A percentile compares a stretch with the other conserved stretches of the same genome.
phyloP scores from a whole-genome alignment of 37 sponge, comb jelly and placozoan species.

The Amphimedon queenslandica region DNA sequence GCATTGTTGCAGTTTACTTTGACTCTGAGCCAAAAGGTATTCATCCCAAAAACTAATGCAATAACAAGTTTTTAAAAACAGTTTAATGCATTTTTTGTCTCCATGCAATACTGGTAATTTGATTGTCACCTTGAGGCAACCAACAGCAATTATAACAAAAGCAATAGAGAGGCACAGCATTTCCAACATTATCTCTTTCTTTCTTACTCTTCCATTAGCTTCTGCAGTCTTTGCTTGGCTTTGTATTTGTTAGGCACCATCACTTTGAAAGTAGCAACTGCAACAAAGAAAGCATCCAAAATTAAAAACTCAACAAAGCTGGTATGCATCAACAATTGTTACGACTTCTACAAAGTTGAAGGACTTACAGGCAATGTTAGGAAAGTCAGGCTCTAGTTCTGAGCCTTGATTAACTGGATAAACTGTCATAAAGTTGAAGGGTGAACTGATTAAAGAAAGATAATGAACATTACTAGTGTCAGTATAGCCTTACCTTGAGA shows the following conservation, averaged over 20 bases:
- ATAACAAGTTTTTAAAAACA: too few species aligned
- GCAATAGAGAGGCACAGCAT: neutral
- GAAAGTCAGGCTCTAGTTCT: neutral
- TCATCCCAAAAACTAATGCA: too few species aligned
- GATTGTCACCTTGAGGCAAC: too few species aligned
- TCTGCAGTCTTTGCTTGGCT: constrained; percentile 34
- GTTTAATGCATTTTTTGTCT: too few species aligned
- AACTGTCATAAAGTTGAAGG: constrained; percentile 6
- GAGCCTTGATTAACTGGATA: neutral
- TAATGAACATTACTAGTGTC: too few species aligned
- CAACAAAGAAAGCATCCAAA: neutral
- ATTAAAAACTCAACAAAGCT: too few species aligned
- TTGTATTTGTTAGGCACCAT: constrained; percentile 59
- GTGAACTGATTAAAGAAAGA: neutral
- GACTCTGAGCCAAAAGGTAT: too few species aligned
- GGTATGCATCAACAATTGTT: too few species aligned
- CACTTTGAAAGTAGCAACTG: constrained; percentile 62
- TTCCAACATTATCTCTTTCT: neutral
- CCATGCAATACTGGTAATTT: too few species aligned
- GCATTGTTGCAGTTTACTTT: too few species aligned
- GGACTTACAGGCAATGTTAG: constrained; percentile 8
- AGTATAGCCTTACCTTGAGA: constrained; percentile 16
- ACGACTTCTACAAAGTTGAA: too few species aligned
- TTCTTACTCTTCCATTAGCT: constrained; percentile 12
- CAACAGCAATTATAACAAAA: too few species aligned